Base-by-base conservation (phyloP, 2,888 invertebrate species). In the Capitulum mitella region DNA sequence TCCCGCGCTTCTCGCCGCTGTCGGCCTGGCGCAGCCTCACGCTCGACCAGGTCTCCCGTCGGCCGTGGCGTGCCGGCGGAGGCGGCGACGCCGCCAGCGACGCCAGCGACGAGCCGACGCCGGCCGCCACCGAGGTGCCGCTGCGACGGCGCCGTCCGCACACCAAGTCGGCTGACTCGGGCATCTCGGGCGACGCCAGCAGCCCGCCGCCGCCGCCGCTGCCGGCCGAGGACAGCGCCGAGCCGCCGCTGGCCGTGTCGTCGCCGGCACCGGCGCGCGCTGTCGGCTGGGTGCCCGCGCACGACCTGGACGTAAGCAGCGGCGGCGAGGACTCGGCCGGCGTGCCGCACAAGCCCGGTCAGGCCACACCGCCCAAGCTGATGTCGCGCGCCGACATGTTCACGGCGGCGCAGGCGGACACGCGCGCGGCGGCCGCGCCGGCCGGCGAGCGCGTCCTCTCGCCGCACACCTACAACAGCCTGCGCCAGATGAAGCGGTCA, bases 161-260 rank as follows among this genome's bases (percentile, higher is more conserved):
- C 81, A 93, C 93, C 83, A 92, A 93, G 85, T 93, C 92, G 1
- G 93, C 92, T 0, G 93, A 94, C 85, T 93, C 93, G 0, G 93
- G 93, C 0, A 93, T 93, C 82, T 93, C 93, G 0, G 93, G 92
- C 0, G 93, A 93, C 84, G 91, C 89, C n/a, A 84, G 84, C 32
- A 89, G 89, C 79, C 89, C 89, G 12, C 86, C 86, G 16, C 87
- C 87, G 78, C 85, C n/a, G n/a, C n/a, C n/a, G n/a, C n/a, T n/a
- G n/a, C 85, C 43, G 26, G 85, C 86, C 81, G 83, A 88, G 16
- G 80, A 80, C 1, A 75, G 64, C 34, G 76, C 78, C 3, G 80
- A 80, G 61, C 81, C 82, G 19, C 83, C 83, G 26, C 78, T 83
- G 37, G 83, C 83, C 29, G 82, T 80, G 34, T 82, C 83, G n/a